Conservation (phyloP, 2,888 invertebrate genomes). For the Chrysolina oricalcia region DNA sequence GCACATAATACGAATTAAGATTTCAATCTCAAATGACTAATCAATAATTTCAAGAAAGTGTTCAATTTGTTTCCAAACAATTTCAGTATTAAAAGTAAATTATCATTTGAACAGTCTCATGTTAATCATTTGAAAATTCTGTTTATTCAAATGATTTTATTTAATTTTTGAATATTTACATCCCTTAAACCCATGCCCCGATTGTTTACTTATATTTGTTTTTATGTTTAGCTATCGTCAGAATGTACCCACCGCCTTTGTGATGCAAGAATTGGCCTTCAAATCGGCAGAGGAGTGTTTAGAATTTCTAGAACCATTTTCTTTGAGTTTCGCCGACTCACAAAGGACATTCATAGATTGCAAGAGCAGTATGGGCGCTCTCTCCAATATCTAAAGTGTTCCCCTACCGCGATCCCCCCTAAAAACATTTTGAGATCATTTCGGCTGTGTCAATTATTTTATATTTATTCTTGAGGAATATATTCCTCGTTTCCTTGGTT, state of each 20-base stretch:
- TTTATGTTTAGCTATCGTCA: constrained; percentile 90
- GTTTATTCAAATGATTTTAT: no score
- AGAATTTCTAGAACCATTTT: constrained; percentile 90
- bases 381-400: constrained; percentile 71
- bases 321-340: constrained; percentile 82
- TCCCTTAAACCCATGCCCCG: constrained; percentile 33
- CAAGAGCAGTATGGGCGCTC: constrained; percentile 83
- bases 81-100: neutral
- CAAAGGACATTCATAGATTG: constrained; percentile 89
- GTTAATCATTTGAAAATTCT: no score
- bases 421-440: constrained; percentile 22
- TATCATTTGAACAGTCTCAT: neutral
- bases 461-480: constrained; percentile 22
- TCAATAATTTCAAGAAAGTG: no score
- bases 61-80: neutral
- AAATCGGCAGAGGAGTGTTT: constrained; percentile 86
- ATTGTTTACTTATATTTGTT: constrained; percentile 55
- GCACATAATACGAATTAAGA: neutral
- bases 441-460: constrained; percentile 25
- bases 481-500: constrained; percentile 1
- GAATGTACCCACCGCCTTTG: constrained; percentile 89
- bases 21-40: no score
- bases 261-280: constrained; percentile 92
- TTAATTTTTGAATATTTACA: constrained; percentile 46
- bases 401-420: constrained; percentile 7